Evolutionary conservation across 2,888 invertebrate genomes (phyloP), one percentile per base, ranked within the genome.

Genomic region (Punctoribates punctum): DNA sequence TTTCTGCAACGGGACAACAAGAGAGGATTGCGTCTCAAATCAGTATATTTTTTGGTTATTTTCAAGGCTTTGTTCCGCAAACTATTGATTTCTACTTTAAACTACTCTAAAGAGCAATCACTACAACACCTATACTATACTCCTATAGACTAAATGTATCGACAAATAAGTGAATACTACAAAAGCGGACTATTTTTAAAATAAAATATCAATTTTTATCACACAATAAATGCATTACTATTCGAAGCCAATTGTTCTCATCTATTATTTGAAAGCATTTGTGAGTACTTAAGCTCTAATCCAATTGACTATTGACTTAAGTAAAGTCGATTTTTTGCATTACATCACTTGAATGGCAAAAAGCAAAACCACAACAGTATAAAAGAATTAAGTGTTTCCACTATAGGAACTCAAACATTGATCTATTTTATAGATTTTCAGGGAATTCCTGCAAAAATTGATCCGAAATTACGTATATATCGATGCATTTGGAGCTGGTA

Each of bases 1-100:
- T 70, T 70, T 70, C 70, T 70, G 70, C 70, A 70, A 70, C 42
- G 70, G 70, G 70, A 70, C 70, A 70, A 42, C 38, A 70, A 70
- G 23, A 46, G 23, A 46, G 23, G 70, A 70, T 70, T 70, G 70
- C 70, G 70, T 70, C 70, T 70, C 70, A 70, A 34, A 29, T 34
- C 34, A 34, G 23, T 62, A 13, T 38, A 27, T 65, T 8, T 17
- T 70, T 70, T 70, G 13, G 38, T 20, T 46, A n/a, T 70, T 15
- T 67, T 70, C 17, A 42, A 42, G 42, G 70, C 70, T 70, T 70
- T 42, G 38, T 46, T 65, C 65, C 23, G 11, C 34, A 42, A 13
- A 20, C 65, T 65, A 65, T 65, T 65, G 65, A 65, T 65, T 20
- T 27, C 34, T 42, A 42, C 8, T 42, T 42, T 34, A 8, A 57